Conservation (phyloP, 2,888 invertebrate genomes). For the Drosophila stalkeri region DNA sequence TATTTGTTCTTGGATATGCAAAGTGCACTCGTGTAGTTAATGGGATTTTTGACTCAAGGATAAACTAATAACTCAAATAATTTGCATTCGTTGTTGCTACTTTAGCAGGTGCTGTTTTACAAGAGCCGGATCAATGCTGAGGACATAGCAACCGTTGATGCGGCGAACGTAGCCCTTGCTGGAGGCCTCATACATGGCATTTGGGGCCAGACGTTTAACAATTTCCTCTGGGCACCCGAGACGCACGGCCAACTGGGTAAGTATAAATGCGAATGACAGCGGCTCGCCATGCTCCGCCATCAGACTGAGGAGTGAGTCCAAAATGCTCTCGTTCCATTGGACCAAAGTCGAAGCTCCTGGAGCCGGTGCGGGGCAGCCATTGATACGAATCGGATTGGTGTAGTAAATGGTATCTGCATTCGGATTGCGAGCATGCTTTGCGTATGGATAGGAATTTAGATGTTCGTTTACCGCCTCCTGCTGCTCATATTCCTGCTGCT, state of each 20-base stretch:
- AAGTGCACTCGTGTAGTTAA: too few relatives aligned
- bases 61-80: constrained; percentile 7
- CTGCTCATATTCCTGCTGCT: background rate
- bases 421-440: background rate
- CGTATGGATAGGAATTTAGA: background rate
- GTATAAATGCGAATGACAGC: constrained; percentile 10
- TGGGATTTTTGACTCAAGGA: background rate
- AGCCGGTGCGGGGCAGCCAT: background rate
- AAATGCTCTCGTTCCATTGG: constrained; percentile 20
- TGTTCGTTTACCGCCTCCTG: background rate
- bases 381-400: background rate
- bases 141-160: constrained; percentile 1
- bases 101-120: background rate
- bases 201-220: constrained; percentile 30
- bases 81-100: constrained; percentile 1
- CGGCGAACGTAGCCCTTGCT: constrained; percentile 38
- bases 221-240: constrained; percentile 24
- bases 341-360: background rate
- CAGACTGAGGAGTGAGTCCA: constrained; percentile 14
- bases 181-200: constrained; percentile 36
- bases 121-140: constrained; percentile 7
- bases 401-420: background rate
- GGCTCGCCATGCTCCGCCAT: constrained; percentile 24
- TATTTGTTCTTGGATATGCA: background rate
- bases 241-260: constrained; percentile 8